phyloP scores from a whole-genome alignment of 2,113 vertebrate species.

The Mustela nigripes region DNA sequence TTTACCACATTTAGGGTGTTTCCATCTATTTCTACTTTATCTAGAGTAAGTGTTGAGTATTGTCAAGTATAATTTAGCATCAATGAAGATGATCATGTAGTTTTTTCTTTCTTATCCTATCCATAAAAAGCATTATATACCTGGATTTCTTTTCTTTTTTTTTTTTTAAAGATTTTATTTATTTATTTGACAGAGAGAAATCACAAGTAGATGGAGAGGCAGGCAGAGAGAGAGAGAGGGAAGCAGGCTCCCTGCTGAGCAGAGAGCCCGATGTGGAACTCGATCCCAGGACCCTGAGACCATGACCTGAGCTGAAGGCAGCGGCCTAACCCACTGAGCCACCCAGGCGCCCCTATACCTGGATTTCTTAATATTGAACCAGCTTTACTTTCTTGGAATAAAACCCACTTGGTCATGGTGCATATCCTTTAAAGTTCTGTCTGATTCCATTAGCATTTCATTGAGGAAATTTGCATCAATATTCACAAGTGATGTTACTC shows the following conservation, averaged over 20 bases:
- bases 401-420: background rate
- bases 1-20: constrained; percentile 37
- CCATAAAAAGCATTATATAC: constrained; percentile 6
- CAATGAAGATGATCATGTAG: background rate
- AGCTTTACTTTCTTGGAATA: background rate
- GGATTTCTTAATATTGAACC: background rate
- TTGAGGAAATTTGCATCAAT: background rate
- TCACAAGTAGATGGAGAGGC: too few species aligned
- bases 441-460: constrained; percentile 23
- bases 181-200: too few species aligned
- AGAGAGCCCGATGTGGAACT: too few species aligned
- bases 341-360: too few species aligned
- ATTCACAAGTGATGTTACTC: background rate
- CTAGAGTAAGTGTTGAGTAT: background rate
- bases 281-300: too few species aligned
- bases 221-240: too few species aligned
- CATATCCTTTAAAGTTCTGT: background rate
- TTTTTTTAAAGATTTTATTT: too few species aligned
- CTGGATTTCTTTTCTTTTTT: constrained; percentile 10
- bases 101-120: background rate
- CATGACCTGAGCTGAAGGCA: too few species aligned
- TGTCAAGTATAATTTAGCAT: constrained; percentile 17
- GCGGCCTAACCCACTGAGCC: too few species aligned
- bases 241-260: too few species aligned
- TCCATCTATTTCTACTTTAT: constrained; percentile 21